Evolutionary conservation across 2,797 vertebrate genomes (phyloP).

Genomic region (Menidia menidia): DNA sequence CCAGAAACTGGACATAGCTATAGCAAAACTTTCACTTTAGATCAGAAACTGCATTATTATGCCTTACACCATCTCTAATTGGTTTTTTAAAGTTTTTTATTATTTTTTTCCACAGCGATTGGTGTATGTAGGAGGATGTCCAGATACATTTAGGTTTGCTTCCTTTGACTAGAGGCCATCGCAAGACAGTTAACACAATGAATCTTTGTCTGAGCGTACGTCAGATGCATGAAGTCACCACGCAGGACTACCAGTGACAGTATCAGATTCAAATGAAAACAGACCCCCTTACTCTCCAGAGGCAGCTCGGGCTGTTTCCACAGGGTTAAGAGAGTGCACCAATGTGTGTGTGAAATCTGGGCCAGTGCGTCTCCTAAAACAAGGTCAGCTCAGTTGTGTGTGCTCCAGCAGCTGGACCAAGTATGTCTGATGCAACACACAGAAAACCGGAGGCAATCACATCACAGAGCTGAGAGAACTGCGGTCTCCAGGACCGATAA

Average conservation of each 20-base stretch:
- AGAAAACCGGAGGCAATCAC: constrained; percentile 70
- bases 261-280: constrained; percentile 70
- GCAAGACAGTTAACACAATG: constrained; percentile 60
- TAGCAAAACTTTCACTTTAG: constrained; percentile 29
- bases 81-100: constrained; percentile 32
- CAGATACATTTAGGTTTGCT: constrained; percentile 46
- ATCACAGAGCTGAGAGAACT: constrained; percentile 38
- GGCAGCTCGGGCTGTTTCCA: constrained; percentile 25
- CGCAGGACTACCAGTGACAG: constrained; percentile 38
- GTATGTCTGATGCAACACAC: constrained; percentile 82
- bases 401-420: constrained; percentile 72
- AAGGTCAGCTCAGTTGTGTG: constrained; percentile 68
- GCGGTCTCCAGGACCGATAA: constrained; percentile 55
- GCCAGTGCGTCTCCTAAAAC: constrained; percentile 41
- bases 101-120: constrained; percentile 17
- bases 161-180: constrained; percentile 48
- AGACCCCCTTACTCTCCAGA: constrained; percentile 41
- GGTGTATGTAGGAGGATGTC: constrained; percentile 46
- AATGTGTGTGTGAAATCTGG: constrained; percentile 11
- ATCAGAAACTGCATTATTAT: constrained; percentile 20
- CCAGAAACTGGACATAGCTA: constrained; percentile 3
- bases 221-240: constrained; percentile 51
- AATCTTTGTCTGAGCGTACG: constrained; percentile 41
- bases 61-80: constrained; percentile 21
- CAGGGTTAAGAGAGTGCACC: constrained; percentile 9